Evolutionary conservation across 2,888 invertebrate genomes (phyloP), one percentile per base, ranked within the genome.

Genomic region (Stegophylla sp.): DNA sequence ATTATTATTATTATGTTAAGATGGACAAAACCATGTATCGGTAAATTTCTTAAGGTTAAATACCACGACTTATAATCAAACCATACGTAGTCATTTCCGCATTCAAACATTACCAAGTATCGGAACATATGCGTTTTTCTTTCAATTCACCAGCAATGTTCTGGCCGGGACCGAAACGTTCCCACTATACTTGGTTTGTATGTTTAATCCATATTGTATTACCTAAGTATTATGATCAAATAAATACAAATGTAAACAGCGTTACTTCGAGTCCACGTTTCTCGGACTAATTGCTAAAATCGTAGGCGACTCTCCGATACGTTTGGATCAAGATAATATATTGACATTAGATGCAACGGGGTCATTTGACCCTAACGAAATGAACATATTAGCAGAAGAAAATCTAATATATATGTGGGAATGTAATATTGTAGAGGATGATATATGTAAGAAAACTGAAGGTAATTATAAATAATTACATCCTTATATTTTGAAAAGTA

Each of bases 301-400:
- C 3, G 20, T 7, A 7, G 64, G 23, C n/a, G n/a, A 43, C 23
- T 23, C 43, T 66, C 41, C 43, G 0, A 1, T 66, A 13, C 5
- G 20, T 1, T 26, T 66, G 26, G 64, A n/a, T n/a, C n/a, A n/a
- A 66, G 1, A 66, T 43, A 66, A 23, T 13, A 13, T 43, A 5
- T 66, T 66, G 1, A 43, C 15, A 66, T 66, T 66, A 17, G 23
- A 66, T 66, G 64, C 43, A 0, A 43, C 43, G 20, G 20, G 43
- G 20, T 66, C 64, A 43, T 66, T 20, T 20, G 43, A 66, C 43
- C 64, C 64, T 20, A 66, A 66, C 43, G 64, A 66, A 66, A 66
- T 43, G 20, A 20, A 43, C 23, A 15, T n/a, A n/a, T n/a, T n/a
- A n/a, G 20, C 12, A 20, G 13, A 66, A 66, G n/a, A 43, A 43